Conservation (phyloP, 1,140 invertebrate species). For the Drosophila prosaltans region DNA sequence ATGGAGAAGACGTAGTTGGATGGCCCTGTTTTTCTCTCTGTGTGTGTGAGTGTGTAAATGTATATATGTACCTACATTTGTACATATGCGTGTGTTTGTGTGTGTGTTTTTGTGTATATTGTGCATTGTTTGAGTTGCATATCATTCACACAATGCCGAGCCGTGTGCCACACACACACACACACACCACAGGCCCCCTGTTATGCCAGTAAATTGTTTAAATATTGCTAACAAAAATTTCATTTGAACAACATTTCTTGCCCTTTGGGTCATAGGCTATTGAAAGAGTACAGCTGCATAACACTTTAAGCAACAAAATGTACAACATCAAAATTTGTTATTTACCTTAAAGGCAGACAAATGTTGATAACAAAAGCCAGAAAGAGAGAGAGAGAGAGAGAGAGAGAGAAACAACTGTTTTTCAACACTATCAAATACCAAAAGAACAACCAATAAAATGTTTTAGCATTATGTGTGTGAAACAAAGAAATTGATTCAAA, state of each 20-base stretch:
- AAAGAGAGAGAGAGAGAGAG: too few relatives aligned
- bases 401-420: too few relatives aligned
- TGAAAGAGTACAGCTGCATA: neutral
- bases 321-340: too few relatives aligned
- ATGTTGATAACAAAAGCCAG: too few relatives aligned
- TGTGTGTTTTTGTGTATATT: neutral
- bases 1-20: neutral
- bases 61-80: too few relatives aligned
- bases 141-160: conserved; percentile 49
- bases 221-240: conserved; percentile 35
- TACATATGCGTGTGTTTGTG: neutral
- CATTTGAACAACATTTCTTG: neutral
- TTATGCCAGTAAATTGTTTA: conserved; percentile 56
- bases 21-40: neutral
- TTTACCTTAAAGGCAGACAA: too few relatives aligned
- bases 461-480: too few relatives aligned
- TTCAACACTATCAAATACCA: too few relatives aligned
- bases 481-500: too few relatives aligned
- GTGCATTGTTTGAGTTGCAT: conserved; percentile 51
- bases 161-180: neutral
- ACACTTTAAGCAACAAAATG: neutral
- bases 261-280: neutral
- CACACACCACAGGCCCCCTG: conserved; percentile 28
- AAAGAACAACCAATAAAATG: too few relatives aligned
- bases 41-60: neutral